phyloP scores from a whole-genome alignment of 2,113 vertebrate species.

The Trichomycterus rosablanca region DNA sequence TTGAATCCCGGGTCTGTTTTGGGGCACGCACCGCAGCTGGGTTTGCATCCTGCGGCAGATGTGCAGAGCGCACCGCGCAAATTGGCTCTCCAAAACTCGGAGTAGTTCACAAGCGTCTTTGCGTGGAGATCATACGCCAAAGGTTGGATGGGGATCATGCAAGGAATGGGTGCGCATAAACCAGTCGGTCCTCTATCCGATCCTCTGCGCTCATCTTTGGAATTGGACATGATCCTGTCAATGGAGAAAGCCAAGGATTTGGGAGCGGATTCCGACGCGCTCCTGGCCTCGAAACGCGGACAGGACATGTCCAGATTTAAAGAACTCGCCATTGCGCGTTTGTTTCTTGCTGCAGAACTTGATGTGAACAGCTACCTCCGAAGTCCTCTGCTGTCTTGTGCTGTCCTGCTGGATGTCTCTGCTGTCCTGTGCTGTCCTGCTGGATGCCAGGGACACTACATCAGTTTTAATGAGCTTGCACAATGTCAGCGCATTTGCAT shows the following conservation, averaged over 20 bases:
- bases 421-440: slow-evolving; percentile 71
- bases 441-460: slow-evolving; percentile 80
- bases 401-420: slow-evolving; percentile 78
- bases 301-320: slow-evolving; percentile 85
- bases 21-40: slow-evolving; percentile 82
- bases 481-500: slow-evolving; percentile 86
- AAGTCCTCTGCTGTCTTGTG: slow-evolving; percentile 58
- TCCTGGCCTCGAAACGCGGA: slow-evolving; percentile 70
- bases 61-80: slow-evolving; percentile 76
- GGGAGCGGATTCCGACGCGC: slow-evolving; percentile 75
- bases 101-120: slow-evolving; percentile 92
- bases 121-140: slow-evolving; percentile 86
- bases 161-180: slow-evolving; percentile 87
- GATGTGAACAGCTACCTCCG: slow-evolving; percentile 70
- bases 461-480: slow-evolving; percentile 86
- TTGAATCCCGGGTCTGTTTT: slow-evolving; percentile 79
- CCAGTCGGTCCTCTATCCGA: slow-evolving; percentile 72
- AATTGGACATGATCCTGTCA: slow-evolving; percentile 97
- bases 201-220: slow-evolving; percentile 73
- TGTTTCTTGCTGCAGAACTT: slow-evolving; percentile 56
- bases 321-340: slow-evolving; percentile 81
- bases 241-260: slow-evolving; percentile 98
- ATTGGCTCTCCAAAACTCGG: slow-evolving; percentile 91
- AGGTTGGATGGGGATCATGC: slow-evolving; percentile 89
- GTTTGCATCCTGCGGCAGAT: slow-evolving; percentile 84